phyloP scores from a whole-genome alignment of 2,797 vertebrate genomes.

The Myotis myotis region DNA sequence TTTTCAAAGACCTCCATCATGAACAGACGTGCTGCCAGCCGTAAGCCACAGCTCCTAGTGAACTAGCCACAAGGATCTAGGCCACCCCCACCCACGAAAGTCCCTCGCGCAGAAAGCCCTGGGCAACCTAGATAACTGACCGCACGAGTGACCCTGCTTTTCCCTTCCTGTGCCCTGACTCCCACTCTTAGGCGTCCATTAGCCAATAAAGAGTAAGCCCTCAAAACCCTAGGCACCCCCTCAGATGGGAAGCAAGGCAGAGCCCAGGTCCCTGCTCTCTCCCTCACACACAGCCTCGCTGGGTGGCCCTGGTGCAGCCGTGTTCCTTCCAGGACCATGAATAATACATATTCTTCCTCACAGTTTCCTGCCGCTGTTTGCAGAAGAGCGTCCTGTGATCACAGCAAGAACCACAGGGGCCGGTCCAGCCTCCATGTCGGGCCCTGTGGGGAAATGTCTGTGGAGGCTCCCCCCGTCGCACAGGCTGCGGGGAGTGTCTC shows the following conservation, averaged over 20 bases:
- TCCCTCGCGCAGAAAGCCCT: neutral
- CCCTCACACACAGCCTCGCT: neutral
- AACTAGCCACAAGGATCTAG: neutral
- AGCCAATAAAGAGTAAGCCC: neutral
- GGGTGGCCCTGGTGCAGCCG: neutral
- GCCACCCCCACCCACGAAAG: neutral
- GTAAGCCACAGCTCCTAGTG: accelerated
- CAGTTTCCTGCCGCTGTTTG: neutral
- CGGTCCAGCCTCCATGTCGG: accelerated
- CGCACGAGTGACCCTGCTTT: accelerated
- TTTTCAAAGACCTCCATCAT: neutral
- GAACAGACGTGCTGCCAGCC: neutral
- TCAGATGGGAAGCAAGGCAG: neutral
- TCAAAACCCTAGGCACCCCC: neutral
- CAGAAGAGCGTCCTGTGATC: neutral
- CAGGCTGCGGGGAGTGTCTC: accelerated
- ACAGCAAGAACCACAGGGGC: neutral
- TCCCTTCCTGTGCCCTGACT: neutral
- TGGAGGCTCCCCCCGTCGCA: neutral
- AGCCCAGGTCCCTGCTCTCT: neutral
- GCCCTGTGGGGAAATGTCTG: neutral
- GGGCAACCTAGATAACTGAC: neutral
- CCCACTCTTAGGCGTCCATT: neutral
- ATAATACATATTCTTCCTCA: neutral
- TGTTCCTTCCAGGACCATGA: neutral